Conservation (phyloP, 2,797 vertebrate genomes). For the Cyprinodon diabolis region DNA sequence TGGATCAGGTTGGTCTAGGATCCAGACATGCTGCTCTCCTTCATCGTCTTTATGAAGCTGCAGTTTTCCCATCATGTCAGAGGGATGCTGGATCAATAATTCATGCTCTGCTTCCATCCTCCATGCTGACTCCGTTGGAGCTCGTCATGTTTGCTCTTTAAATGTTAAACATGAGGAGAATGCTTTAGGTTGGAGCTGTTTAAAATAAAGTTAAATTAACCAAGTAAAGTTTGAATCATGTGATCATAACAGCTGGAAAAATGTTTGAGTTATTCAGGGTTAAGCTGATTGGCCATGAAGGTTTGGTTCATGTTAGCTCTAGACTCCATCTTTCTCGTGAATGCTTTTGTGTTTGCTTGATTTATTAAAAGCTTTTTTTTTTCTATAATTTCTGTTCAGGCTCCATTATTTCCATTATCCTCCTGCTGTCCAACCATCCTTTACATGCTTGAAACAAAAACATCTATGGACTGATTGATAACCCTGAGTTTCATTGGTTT, state of each 20-base stretch:
- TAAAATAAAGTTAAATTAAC: not conserved
- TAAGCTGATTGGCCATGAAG: not conserved
- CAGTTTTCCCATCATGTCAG: conserved; percentile 2
- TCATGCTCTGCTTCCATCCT: not conserved
- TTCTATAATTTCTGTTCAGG: not conserved
- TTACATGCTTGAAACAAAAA: no score
- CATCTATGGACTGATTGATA: no score
- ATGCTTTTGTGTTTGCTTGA: not conserved
- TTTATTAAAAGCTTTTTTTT: no score
- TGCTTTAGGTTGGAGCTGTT: not conserved
- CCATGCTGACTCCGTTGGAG: not conserved
- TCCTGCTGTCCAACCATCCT: not conserved
- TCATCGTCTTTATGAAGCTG: no score
- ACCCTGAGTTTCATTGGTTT: no score
- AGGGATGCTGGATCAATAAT: not conserved
- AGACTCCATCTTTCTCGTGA: not conserved
- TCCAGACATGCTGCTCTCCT: not conserved
- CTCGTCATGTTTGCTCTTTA: not conserved
- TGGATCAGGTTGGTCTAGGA: not conserved
- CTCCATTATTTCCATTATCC: not conserved
- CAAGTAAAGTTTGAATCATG: not conserved
- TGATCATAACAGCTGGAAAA: not conserved
- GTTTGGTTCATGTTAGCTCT: not conserved
- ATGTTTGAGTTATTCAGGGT: not conserved
- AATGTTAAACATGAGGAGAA: not conserved